A percentile compares a stretch with the other conserved stretches of the same genome.
These are phyloP conservation scores for Mythimna ferrago DNA, from an alignment of 2,888 invertebrate species.

Conservation along the genomic window DNA sequence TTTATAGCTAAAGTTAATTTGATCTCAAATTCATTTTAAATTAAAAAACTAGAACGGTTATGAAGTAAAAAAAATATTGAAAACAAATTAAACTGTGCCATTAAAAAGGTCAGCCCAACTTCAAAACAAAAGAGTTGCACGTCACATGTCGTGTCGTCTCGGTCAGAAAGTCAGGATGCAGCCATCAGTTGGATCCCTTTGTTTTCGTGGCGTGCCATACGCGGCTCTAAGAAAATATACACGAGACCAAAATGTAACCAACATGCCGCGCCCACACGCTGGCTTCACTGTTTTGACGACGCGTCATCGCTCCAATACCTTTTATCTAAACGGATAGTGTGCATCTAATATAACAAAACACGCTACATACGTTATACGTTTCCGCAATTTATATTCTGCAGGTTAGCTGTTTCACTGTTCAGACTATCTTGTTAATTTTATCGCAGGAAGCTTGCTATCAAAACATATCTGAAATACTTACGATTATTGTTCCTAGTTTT, in stretches of 20 bases:
- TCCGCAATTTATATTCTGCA: conserved; percentile 49
- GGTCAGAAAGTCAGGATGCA: conserved; percentile 74
- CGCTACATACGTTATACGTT: conserved; percentile 13
- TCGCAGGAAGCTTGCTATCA: conserved; percentile 3
- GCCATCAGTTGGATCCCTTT: conserved; percentile 81
- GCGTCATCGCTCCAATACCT: conserved; percentile 67
- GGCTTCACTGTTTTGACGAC: conserved; percentile 75
- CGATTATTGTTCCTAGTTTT: not conserved
- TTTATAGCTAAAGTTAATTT: too few species aligned
- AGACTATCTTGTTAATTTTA: conserved; percentile 1
- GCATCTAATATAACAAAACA: conserved; percentile 49
- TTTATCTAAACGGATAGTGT: conserved; percentile 58
- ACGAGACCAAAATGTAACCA: conserved; percentile 85
- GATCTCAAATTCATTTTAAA: too few species aligned
- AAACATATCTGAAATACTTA: not conserved
- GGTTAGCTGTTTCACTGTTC: conserved; percentile 21
- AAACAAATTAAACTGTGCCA: conserved; percentile 33
- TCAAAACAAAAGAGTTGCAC: conserved; percentile 70
- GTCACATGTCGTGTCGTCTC: conserved; percentile 15
- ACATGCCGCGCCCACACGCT: conserved; percentile 81
- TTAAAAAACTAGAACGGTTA: not conserved
- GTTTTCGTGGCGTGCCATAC: conserved; percentile 80
- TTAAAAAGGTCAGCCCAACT: conserved; percentile 52
- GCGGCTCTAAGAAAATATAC: conserved; percentile 87
- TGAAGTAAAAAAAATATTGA: not conserved